phyloP scores from a whole-genome alignment of 2,888 invertebrate genomes.

The Cremastobaeus sp. region DNA sequence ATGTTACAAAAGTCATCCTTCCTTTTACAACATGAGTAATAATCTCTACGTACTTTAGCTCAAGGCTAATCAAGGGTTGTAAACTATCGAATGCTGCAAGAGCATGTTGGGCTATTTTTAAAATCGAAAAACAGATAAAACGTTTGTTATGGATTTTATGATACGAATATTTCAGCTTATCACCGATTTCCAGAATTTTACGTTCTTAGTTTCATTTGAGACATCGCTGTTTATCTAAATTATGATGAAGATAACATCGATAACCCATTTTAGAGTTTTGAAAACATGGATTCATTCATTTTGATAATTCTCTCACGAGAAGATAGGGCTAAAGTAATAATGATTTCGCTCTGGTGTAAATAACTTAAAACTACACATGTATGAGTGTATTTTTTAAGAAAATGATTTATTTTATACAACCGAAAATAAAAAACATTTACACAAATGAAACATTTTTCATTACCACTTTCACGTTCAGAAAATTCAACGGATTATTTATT shows the following conservation, averaged over 20 bases:
- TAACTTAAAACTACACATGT: too few relatives aligned
- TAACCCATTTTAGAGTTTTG: conserved; percentile 16
- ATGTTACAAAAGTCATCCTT: conserved; percentile 48
- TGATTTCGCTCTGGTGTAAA: too few relatives aligned
- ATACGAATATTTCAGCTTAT: not conserved
- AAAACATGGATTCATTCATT: too few relatives aligned
- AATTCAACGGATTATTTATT: too few relatives aligned
- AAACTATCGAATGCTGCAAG: not conserved
- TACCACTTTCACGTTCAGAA: too few relatives aligned
- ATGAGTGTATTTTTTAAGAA: too few relatives aligned
- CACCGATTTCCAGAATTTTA: conserved; percentile 10
- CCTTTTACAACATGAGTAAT: conserved; percentile 38
- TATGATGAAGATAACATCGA: conserved; percentile 7
- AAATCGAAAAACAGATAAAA: conserved; percentile 10
- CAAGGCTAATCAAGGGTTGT: conserved; percentile 13
- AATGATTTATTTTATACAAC: too few relatives aligned
- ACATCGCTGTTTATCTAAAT: conserved; percentile 14
- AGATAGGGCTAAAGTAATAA: too few relatives aligned
- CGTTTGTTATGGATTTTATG: not conserved
- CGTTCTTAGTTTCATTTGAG: not conserved
- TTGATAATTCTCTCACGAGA: too few relatives aligned
- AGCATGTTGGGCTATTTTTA: conserved; percentile 7
- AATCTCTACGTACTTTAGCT: conserved; percentile 20
- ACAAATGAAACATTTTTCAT: too few relatives aligned
- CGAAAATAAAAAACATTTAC: too few relatives aligned